These are phyloP conservation scores for Euclidia mi DNA, from an alignment of 2,888 invertebrate genomes.

Conservation along the genomic window DNA sequence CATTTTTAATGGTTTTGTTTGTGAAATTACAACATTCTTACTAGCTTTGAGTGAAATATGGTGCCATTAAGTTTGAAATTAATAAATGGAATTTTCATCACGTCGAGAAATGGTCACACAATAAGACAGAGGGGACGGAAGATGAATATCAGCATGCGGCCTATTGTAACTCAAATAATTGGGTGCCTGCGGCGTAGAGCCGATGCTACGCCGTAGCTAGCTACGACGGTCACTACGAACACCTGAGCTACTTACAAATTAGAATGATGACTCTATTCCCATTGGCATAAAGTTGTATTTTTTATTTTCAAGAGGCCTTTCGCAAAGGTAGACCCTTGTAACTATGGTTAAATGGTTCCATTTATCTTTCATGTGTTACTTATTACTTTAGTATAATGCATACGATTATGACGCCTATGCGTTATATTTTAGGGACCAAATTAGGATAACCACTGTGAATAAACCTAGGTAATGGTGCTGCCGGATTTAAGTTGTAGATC, in stretches of 20 bases:
- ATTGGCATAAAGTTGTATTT: slow-evolving; percentile 35
- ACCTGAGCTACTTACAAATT: slow-evolving; percentile 51
- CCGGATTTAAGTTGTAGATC: slow-evolving; percentile 37
- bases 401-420: slow-evolving; percentile 48
- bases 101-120: slow-evolving; percentile 39
- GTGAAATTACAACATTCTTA: background rate
- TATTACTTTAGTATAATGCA: slow-evolving; percentile 56
- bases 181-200: slow-evolving; percentile 45
- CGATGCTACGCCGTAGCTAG: slow-evolving; percentile 17
- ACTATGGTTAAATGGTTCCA: slow-evolving; percentile 67
- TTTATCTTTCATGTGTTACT: slow-evolving; percentile 67
- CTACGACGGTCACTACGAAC: slow-evolving; percentile 38
- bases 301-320: slow-evolving; percentile 35
- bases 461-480: slow-evolving; percentile 34
- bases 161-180: slow-evolving; percentile 57
- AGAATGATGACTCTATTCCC: slow-evolving; percentile 45
- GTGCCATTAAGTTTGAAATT: slow-evolving; percentile 11
- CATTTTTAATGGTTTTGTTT: too few species aligned
- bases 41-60: slow-evolving; percentile 9
- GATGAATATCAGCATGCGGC: slow-evolving; percentile 54
- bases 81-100: slow-evolving; percentile 43
- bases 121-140: slow-evolving; percentile 29
- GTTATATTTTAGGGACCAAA: slow-evolving; percentile 38
- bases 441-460: slow-evolving; percentile 28
- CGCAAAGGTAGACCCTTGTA: slow-evolving; percentile 58